A percentile compares a stretch with the other conserved stretches of the same genome.
phyloP scores from a whole-genome alignment of 2,113 vertebrate species.

The Nesogale talazaci region DNA sequence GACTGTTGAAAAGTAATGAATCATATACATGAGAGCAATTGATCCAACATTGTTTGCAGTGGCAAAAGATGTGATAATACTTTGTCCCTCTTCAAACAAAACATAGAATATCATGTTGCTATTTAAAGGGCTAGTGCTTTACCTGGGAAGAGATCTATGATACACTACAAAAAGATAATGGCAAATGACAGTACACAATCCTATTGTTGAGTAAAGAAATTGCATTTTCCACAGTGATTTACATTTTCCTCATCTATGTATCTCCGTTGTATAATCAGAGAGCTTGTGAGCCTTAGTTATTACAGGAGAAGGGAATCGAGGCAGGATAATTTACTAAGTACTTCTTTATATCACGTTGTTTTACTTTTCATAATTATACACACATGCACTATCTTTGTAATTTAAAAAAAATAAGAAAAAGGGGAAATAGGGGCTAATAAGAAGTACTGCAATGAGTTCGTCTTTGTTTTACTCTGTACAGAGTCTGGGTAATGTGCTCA shows the following conservation, averaged over 20 bases:
- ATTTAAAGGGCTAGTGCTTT: slow-evolving; percentile 31
- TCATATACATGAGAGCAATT: background rate
- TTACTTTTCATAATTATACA: slow-evolving; percentile 63
- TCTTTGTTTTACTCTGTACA: slow-evolving; percentile 54
- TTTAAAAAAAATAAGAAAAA: slow-evolving; percentile 24
- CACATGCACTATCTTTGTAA: slow-evolving; percentile 20
- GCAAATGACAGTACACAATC: background rate
- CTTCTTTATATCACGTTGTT: slow-evolving; percentile 3
- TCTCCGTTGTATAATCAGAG: background rate
- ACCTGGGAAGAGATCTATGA: background rate
- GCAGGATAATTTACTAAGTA: slow-evolving; percentile 37
- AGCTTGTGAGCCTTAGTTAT: slow-evolving; percentile 40
- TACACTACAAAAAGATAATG: background rate
- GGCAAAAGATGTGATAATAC: slow-evolving; percentile 13
- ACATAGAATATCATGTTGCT: background rate
- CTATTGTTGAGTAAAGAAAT: background rate
- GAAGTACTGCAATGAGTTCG: slow-evolving; percentile 15
- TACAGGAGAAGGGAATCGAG: background rate
- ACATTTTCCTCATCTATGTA: background rate
- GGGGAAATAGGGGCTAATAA: slow-evolving; percentile 12
- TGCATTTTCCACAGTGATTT: background rate
- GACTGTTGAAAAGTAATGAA: background rate
- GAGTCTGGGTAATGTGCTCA: slow-evolving; percentile 70
- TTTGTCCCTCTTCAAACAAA: background rate
- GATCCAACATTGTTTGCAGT: background rate